Evolutionary conservation across 2,888 invertebrate genomes (phyloP).

Genomic region (Diarsia rubi): DNA sequence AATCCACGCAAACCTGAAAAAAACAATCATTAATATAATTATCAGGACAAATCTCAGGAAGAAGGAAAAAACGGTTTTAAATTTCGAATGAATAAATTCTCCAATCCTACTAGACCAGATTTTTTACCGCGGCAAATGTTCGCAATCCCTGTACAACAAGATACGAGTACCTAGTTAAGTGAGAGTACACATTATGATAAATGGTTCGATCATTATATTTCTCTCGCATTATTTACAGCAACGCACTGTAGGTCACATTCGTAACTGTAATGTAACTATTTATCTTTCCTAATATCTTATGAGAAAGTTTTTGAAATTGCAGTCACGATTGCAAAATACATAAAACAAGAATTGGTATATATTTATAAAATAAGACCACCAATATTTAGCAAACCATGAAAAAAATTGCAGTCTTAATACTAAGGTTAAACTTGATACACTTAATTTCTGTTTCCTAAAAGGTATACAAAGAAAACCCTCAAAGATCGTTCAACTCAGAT

Average conservation of each 20-base stretch:
- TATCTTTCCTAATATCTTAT: conserved; percentile 23
- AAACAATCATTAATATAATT: not conserved
- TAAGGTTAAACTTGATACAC: not conserved
- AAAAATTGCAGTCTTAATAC: not conserved
- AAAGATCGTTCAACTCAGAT: conserved; percentile 40
- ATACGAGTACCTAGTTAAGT: conserved; percentile 67
- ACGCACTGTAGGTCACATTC: conserved; percentile 45
- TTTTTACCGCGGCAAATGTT: not conserved
- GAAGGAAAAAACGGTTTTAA: not conserved
- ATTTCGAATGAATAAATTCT: not conserved
- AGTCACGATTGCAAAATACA: conserved; percentile 3
- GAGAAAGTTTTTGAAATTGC: conserved; percentile 16
- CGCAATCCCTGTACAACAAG: conserved; percentile 41
- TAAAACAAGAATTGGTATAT: not conserved
- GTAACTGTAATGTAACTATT: conserved; percentile 30
- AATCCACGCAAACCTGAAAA: not conserved
- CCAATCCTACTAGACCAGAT: too few relatives aligned
- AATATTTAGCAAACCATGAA: not conserved
- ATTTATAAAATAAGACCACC: conserved; percentile 3
- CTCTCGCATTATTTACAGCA: conserved; percentile 34
- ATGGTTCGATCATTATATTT: conserved; percentile 67
- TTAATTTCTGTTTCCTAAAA: conserved; percentile 5
- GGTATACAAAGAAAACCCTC: conserved; percentile 12
- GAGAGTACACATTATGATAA: conserved; percentile 74
- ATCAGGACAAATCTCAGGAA: not conserved